Percentiles rank a stretch among this genome's conserved stretches.
Evolutionary conservation across 2,797 vertebrate genomes (phyloP).

Genomic region (Melanotaenia boesemani): DNA sequence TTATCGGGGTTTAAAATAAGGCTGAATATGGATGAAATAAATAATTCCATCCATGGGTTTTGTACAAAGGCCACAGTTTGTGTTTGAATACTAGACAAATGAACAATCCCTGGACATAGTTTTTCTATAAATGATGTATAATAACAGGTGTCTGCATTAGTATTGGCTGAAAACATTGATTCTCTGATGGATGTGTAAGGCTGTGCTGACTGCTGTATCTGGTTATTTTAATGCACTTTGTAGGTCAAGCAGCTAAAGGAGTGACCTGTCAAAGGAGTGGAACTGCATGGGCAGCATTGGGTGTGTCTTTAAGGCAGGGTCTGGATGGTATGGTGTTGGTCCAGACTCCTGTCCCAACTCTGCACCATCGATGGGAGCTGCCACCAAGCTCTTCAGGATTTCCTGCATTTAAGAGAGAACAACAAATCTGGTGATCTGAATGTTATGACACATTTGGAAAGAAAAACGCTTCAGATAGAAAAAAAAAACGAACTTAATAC

Average conservation of each 20-base stretch:
- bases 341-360: constrained; percentile 92
- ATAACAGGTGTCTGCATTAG: background rate
- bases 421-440: constrained; percentile 7
- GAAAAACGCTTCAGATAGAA: background rate
- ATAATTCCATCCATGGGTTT: too few relatives aligned
- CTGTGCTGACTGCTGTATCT: constrained; percentile 3
- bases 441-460: background rate
- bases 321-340: constrained; percentile 89
- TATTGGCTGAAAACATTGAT: constrained; percentile 4
- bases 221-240: constrained; percentile 2
- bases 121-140: background rate
- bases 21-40: too few relatives aligned
- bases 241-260: constrained; percentile 4
- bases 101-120: background rate
- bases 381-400: constrained; percentile 97
- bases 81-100: background rate
- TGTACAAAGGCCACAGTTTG: background rate
- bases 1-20: too few relatives aligned
- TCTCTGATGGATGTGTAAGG: background rate
- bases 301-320: constrained; percentile 94
- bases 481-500: background rate
- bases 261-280: constrained; percentile 97
- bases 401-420: constrained; percentile 77
- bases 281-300: constrained; percentile 99
- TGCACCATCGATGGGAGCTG: constrained; percentile 92